Evolutionary conservation across 1,140 invertebrate genomes (phyloP).

Genomic region (Diachasma alloeum): DNA sequence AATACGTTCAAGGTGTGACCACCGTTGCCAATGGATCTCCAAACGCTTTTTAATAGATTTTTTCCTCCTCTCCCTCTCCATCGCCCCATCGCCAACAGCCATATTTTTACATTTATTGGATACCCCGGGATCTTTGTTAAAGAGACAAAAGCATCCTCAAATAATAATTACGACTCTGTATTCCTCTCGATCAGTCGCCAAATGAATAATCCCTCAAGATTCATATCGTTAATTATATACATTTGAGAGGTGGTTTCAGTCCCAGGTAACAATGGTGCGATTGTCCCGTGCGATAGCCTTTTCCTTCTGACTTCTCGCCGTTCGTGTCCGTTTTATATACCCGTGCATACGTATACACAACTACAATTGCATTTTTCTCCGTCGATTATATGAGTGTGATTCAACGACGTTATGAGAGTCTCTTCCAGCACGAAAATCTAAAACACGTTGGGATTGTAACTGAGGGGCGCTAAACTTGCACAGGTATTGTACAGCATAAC

Average conservation of each 20-base stretch:
- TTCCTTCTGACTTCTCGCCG: slow-evolving; percentile 39
- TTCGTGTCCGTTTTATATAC: slow-evolving; percentile 24
- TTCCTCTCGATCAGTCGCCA: slow-evolving; percentile 33
- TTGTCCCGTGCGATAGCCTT: slow-evolving; percentile 51
- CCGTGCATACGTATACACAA: background rate
- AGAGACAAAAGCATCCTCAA: slow-evolving; percentile 16
- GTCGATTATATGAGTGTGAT: background rate
- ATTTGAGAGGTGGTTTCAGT: slow-evolving; percentile 35
- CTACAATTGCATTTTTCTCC: background rate
- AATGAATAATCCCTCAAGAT: slow-evolving; percentile 54
- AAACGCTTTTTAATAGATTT: background rate
- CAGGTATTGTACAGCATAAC: slow-evolving; percentile 11
- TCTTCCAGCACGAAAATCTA: background rate
- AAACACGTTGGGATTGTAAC: background rate
- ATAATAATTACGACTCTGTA: slow-evolving; percentile 12
- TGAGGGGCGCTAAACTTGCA: background rate
- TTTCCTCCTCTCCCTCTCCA: background rate
- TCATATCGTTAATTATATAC: slow-evolving; percentile 55
- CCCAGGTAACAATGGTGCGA: slow-evolving; percentile 52
- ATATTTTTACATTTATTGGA: background rate
- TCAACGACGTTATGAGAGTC: background rate
- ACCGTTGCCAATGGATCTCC: slow-evolving; percentile 40
- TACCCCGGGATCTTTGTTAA: slow-evolving; percentile 26
- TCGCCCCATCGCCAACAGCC: too few relatives aligned
- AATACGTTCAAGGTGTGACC: slow-evolving; percentile 51